These are phyloP conservation scores for Lutjanus argentimaculatus DNA, from an alignment of 2,797 vertebrate genomes.

Conservation along the genomic window DNA sequence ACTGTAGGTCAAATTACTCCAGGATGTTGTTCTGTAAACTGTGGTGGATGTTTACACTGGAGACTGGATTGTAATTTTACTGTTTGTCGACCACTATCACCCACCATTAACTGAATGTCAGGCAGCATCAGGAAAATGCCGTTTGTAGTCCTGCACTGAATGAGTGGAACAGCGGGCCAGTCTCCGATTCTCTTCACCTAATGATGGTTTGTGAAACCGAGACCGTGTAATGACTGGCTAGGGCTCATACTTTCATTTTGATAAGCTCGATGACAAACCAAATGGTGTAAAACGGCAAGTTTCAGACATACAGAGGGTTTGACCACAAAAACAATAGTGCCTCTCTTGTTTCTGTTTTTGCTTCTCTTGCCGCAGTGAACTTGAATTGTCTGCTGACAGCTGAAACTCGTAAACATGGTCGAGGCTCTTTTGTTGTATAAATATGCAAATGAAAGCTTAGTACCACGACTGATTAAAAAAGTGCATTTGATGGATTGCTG, in stretches of 20 bases:
- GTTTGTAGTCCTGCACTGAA: background rate
- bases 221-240: background rate
- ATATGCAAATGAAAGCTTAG: background rate
- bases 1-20: background rate
- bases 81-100: background rate
- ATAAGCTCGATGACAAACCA: background rate
- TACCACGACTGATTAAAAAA: background rate
- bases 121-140: background rate
- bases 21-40: background rate
- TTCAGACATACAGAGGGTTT: background rate
- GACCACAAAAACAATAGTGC: background rate
- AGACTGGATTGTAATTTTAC: background rate
- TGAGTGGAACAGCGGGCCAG: background rate
- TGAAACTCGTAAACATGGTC: background rate
- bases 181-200: background rate
- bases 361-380: background rate
- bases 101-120: background rate
- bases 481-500: background rate
- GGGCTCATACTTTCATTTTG: background rate
- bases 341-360: background rate
- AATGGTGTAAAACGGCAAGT: background rate
- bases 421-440: background rate
- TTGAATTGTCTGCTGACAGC: background rate
- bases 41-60: background rate
- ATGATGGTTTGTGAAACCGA: constrained; percentile 6